Evolutionary conservation across 2,797 vertebrate genomes (phyloP), one percentile per base, ranked within the genome.

Genomic region (Enteromius radiatus): DNA sequence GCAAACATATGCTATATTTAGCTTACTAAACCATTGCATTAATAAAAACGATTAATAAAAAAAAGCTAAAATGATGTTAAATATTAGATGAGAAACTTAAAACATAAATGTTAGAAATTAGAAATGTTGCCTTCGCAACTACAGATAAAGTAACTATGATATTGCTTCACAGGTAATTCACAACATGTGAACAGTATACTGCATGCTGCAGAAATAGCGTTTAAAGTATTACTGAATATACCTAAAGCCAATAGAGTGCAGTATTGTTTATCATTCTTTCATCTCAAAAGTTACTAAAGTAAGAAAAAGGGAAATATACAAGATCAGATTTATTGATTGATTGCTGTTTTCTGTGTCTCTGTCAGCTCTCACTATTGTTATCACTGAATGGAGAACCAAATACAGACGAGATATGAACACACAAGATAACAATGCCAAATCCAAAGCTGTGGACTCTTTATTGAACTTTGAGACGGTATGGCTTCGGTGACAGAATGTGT

Each of bases 301-400:
- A 2, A 19, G 4, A 26, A 45, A 3, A 52, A n/a, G n/a, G 10
- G 26, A 73, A 36, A 52, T 54, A n/a, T 7, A 33, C 1, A 5
- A 52, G 5, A 52, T 73, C 17, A 36, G 70, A 12, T 52, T 28
- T 4, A 21, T 52, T 10, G 26, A 26, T 17, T 52, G 23, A 28
- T 45, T 61, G 23, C 6, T 74, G 6, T 63, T 61, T 36, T 56
- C n/a, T 26, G 14, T 38, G 26, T 49, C 9, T 76, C 28, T 23
- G 5, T 1, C 88, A 99, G 98, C 94, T 85, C 88, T 98, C 86
- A 99, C 98, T 64, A 96, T 99, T 82, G 89, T 97, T 79, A 97
- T 99, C 92, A 99, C 97, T 0, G 98, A 99, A 80, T 99, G 98
- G 98, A 97, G 98, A 89, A 96, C 97, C 14, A 98, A 97, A 89